Evolutionary conservation across 2,888 invertebrate species (phyloP), one percentile per base, ranked within the genome.

Genomic region (Himalopsyche japonica): DNA sequence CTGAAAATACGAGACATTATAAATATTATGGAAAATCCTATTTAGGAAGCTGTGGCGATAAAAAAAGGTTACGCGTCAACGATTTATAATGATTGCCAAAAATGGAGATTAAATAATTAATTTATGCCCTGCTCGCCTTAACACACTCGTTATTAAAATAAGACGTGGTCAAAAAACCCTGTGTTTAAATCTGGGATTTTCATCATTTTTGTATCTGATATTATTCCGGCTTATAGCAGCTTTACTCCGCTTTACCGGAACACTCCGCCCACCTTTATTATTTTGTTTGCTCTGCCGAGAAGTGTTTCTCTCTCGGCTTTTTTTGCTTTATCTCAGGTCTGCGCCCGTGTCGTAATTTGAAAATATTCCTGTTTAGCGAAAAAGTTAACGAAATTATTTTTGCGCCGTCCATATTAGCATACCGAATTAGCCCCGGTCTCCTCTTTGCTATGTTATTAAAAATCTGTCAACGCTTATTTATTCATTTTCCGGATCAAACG

Each of bases 331-430:
- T 81, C 76, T 76, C 48, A 81, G n/a, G 77, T 43, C 34, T 20
- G 37, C 77, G 77, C n/a, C 77, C 27, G 82, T 48, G 82, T 70
- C 30, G 49, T 83, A 80, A 81, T 81, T 79, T 64, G 27, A 81
- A 81, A 84, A 84, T 81, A 84, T 84, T 84, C 81, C 64, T 81
- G 80, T 83, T 83, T 83, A 49, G 76, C 76, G 76, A 82, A 84
- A 81, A 84, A 84, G 81, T 78, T 84, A 84, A 84, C 84, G 78
- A 81, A 84, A 84, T 84, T 84, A 84, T 84, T 79, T 84, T 43
- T 43, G 47, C 43, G 47, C 81, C 37, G 78, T 70, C 48, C 34
- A 37, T 77, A 84, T 84, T 84, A 81, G 81, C 80, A 84, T 84
- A 81, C 78, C 48, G 77, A 84, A 84, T 84, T 84, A 78, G 76